Conservation (phyloP, 2,888 invertebrate genomes). For the Petrophora chlorosata region DNA sequence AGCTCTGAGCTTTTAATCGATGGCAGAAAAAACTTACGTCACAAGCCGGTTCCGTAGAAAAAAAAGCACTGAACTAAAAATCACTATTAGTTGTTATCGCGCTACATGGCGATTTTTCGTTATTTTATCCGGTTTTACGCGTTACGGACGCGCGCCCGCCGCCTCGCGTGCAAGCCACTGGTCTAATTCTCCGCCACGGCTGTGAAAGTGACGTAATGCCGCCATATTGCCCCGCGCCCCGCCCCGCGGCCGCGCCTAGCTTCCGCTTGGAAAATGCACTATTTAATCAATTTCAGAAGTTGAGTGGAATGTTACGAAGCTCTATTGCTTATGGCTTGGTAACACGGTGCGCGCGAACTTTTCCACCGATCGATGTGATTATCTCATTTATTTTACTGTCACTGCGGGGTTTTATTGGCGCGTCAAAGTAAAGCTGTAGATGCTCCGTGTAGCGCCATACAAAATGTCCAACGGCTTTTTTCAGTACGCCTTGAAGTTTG, state of each 20-base stretch:
- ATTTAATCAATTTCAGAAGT: slow-evolving; percentile 76
- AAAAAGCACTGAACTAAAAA: slow-evolving; percentile 41
- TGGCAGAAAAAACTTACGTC: slow-evolving; percentile 59
- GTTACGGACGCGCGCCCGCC: slow-evolving; percentile 45
- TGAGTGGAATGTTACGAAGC: slow-evolving; percentile 56
- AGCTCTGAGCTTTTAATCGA: slow-evolving; percentile 58
- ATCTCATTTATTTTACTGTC: slow-evolving; percentile 10
- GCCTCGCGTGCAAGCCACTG: slow-evolving; percentile 69
- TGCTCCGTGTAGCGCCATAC: no score
- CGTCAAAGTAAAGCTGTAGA: background rate
- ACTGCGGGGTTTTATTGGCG: background rate
- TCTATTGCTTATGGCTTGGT: slow-evolving; percentile 42
- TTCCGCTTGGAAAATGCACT: slow-evolving; percentile 42
- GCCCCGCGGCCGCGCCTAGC: slow-evolving; percentile 48
- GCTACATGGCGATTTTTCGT: slow-evolving; percentile 27
- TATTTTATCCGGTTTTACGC: slow-evolving; percentile 32
- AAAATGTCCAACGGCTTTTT: no score
- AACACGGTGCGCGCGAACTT: slow-evolving; percentile 47
- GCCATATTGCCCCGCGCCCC: slow-evolving; percentile 66
- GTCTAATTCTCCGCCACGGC: slow-evolving; percentile 77
- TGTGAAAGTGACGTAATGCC: slow-evolving; percentile 79
- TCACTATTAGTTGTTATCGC: slow-evolving; percentile 24
- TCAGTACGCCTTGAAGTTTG: no score
- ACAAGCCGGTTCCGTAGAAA: slow-evolving; percentile 43
- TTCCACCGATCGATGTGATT: slow-evolving; percentile 45